phyloP scores from a whole-genome alignment of 2,797 vertebrate genomes.

The Hybognathus amarus region DNA sequence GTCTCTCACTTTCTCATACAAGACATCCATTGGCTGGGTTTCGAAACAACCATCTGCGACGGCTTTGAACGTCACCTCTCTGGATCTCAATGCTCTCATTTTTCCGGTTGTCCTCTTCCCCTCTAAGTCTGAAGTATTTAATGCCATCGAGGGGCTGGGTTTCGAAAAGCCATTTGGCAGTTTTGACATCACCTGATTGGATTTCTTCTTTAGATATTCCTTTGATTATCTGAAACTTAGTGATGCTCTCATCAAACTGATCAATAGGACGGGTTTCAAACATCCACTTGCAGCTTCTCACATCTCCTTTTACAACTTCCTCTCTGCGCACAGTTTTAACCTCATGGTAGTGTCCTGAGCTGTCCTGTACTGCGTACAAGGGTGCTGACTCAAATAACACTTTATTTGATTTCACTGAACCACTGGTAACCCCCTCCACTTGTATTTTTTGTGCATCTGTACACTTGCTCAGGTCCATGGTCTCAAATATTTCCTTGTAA shows the following conservation, averaged over 20 bases:
- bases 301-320: conserved; percentile 90
- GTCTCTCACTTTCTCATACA: conserved; percentile 87
- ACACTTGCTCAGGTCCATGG: conserved; percentile 84
- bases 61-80: conserved; percentile 91
- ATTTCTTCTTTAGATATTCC: conserved; percentile 93
- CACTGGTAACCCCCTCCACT: conserved; percentile 86
- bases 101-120: conserved; percentile 77
- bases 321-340: conserved; percentile 91
- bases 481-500: conserved; percentile 88
- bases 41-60: conserved; percentile 93
- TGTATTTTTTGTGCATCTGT: conserved; percentile 84
- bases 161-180: conserved; percentile 94
- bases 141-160: conserved; percentile 90
- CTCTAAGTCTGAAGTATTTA: conserved; percentile 80
- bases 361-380: conserved; percentile 91
- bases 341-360: conserved; percentile 89
- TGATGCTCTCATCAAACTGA: conserved; percentile 89
- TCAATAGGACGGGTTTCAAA: conserved; percentile 94
- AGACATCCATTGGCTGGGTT: conserved; percentile 89
- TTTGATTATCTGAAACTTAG: conserved; percentile 91
- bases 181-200: conserved; percentile 90
- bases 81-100: conserved; percentile 78
- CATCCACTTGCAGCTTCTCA: conserved; percentile 91
- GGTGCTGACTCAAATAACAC: conserved; percentile 92
- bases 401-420: conserved; percentile 87